Conservation (phyloP, 2,113 vertebrate genomes). For the Tragelaphus scriptus region DNA sequence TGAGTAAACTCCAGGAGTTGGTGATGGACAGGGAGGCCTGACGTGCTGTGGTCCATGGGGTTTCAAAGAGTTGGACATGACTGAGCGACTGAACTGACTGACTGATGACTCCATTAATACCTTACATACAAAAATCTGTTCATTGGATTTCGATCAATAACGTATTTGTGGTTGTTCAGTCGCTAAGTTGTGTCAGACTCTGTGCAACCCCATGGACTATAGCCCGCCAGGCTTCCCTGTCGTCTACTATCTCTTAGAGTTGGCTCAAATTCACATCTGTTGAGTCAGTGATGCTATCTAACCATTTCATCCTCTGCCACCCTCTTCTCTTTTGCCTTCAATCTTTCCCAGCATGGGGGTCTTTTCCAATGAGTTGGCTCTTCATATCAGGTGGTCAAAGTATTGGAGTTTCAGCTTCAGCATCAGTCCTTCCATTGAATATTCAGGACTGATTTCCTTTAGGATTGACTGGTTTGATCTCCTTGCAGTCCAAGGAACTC, state of each 20-base stretch:
- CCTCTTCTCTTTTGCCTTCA: neutral
- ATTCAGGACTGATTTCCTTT: neutral
- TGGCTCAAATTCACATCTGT: neutral
- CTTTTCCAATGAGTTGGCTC: neutral
- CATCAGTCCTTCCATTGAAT: neutral
- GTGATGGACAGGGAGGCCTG: neutral
- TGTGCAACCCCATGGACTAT: neutral
- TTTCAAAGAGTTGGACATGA: rapidly evolving
- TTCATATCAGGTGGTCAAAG: neutral
- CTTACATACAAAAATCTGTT: neutral
- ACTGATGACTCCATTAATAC: neutral
- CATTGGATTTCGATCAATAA: neutral
- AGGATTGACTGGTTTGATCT: neutral
- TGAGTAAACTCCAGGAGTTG: neutral
- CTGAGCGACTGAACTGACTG: neutral
- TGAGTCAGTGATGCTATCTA: neutral
- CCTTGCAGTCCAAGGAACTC: neutral
- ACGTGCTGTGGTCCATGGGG: neutral
- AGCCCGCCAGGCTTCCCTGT: neutral
- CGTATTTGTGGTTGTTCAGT: neutral
- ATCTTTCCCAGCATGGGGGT: neutral
- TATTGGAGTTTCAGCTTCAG: neutral
- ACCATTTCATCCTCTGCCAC: neutral
- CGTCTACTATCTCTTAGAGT: neutral
- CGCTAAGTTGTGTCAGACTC: neutral